These are phyloP conservation scores for Papilio polytes DNA, from an alignment of 1,140 invertebrate genomes.

Conservation along the genomic window DNA sequence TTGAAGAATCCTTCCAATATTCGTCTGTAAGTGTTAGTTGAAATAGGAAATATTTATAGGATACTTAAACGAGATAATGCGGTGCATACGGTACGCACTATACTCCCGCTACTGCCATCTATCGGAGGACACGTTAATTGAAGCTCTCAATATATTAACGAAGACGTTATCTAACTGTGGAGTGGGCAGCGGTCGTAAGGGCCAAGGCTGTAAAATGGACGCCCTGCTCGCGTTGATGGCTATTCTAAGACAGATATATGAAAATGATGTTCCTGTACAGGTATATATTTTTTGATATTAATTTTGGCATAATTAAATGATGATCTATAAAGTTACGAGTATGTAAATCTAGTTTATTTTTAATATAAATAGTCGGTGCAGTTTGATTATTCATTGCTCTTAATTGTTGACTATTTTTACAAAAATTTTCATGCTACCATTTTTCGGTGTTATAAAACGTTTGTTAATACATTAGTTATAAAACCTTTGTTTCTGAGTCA, in stretches of 20 bases:
- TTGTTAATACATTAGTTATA: background rate
- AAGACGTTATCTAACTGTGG: conserved; percentile 57
- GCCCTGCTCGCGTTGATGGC: conserved; percentile 59
- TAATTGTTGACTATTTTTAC: background rate
- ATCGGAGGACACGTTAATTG: conserved; percentile 61
- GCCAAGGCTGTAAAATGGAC: conserved; percentile 66
- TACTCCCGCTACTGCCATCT: conserved; percentile 53
- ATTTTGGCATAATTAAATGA: background rate
- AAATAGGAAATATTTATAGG: conserved; percentile 53
- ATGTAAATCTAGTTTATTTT: background rate
- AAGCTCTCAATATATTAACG: conserved; percentile 53
- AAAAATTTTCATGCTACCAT: too few relatives aligned
- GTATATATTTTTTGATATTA: conserved; percentile 43
- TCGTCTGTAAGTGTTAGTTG: too few relatives aligned
- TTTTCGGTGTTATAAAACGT: background rate
- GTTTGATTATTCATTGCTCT: too few relatives aligned
- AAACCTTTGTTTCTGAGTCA: background rate
- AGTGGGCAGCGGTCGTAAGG: conserved; percentile 64
- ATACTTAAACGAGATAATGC: conserved; percentile 74
- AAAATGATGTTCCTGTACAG: conserved; percentile 64
- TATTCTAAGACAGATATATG: conserved; percentile 53
- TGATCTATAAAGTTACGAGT: background rate
- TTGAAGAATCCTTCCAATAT: too few relatives aligned
- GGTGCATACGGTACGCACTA: conserved; percentile 64
- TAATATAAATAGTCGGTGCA: background rate